Conservation (phyloP, 30 jellyfish, hydroid and myxozoan species). For the Sanderia malayensis region DNA sequence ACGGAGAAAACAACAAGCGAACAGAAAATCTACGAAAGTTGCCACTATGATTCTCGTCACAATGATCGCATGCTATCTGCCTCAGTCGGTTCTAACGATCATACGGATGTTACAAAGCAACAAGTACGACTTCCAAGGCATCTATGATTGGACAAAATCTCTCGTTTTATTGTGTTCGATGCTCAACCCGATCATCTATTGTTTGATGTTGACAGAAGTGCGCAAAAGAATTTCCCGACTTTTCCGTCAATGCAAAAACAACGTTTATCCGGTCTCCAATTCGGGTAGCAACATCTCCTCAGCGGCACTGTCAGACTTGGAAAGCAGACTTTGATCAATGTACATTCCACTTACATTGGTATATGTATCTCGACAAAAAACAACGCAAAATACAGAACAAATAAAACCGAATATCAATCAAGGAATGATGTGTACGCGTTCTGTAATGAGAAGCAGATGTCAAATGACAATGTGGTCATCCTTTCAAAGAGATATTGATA, state of each 20-base stretch:
- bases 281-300: neutral
- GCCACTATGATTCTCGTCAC: conserved; percentile 32
- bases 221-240: neutral
- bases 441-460: too few relatives aligned
- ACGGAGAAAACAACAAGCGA: neutral
- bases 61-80: conserved; percentile 26
- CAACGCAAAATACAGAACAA: too few relatives aligned
- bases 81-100: conserved; percentile 28
- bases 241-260: too few relatives aligned
- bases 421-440: too few relatives aligned
- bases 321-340: neutral
- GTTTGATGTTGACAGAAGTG: conserved; percentile 15
- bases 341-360: neutral
- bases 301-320: neutral
- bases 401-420: too few relatives aligned
- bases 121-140: conserved; percentile 28
- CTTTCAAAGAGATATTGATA: too few relatives aligned
- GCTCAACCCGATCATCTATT: conserved; percentile 26
- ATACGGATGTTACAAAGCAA: conserved; percentile 26
- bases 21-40: conserved; percentile 34
- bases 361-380: neutral
- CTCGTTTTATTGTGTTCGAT: conserved; percentile 17
- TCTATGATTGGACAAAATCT: conserved; percentile 33
- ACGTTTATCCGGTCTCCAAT: neutral
- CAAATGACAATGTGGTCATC: too few relatives aligned